Evolutionary conservation across 1,140 invertebrate genomes (phyloP), one percentile per base, ranked within the genome.

Genomic region (Pemphigus obesinymphae): DNA sequence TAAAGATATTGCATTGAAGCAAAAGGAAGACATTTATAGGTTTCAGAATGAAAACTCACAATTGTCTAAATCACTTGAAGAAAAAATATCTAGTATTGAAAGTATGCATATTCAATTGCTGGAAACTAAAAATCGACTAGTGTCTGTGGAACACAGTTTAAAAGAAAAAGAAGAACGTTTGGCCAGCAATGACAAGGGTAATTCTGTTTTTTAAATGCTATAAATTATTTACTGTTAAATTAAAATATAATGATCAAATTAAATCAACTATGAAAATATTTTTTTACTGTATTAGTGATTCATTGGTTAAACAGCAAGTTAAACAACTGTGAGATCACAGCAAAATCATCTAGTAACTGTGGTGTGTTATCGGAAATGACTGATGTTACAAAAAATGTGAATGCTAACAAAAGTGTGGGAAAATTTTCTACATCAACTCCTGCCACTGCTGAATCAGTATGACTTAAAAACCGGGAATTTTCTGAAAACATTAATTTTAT

Each of bases 111-210:
- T 58, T 11, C 20, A 80, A 61, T 61, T 80, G 8, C 8, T 61
- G 11, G 76, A 80, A 43, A 61, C 53, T 13, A 80, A 80, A 31
- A 80, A 43, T 80, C 13, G 23, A 8, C 29, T 80, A 1, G 1
- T 37, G 3, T 6, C 58, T 4, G 26, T 80, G 0, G 76, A 80
- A 63, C 37, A 80, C 11, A 80, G 11, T 20, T 80, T 80, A 80
- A 80, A 63, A 61, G 76, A 80, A 63, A 80, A 80, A 61, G 76
- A 80, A 43, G 76, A 80, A n/a, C 76, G 76, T 61, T 61, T 80
- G 0, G 37, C 76, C 5, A 80, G 37, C 17, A 80, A 80, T 11
- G 76, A 80, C 55, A 80, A 80, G 23, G 76, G 76, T 78, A 78
- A 55, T 58, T 53, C 3, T 75, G 3, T 31, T 26, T 34, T 55